Percentiles rank a stretch among this genome's conserved stretches.
phyloP scores from a whole-genome alignment of 2,113 vertebrate species.

The Cynopterus brachyotis region DNA sequence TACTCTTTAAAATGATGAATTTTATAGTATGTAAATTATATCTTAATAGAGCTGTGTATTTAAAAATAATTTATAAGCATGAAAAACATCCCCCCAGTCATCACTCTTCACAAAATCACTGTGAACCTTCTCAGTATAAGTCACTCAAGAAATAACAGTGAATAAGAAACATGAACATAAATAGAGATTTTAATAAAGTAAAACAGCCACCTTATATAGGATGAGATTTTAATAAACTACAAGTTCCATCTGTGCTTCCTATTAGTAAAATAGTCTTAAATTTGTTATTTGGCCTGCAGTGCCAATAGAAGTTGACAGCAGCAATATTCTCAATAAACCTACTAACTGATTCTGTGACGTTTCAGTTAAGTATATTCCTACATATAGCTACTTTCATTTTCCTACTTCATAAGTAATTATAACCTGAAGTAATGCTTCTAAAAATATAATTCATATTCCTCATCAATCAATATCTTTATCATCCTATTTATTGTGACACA shows the following conservation, averaged over 20 bases:
- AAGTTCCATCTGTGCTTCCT: neutral
- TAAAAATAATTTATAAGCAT: no score
- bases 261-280: neutral
- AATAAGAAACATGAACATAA: neutral
- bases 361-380: slow-evolving; percentile 1
- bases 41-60: no score
- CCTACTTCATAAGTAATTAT: slow-evolving; percentile 7
- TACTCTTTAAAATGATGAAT: neutral
- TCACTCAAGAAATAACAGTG: neutral
- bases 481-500: slow-evolving; percentile 28
- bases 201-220: neutral
- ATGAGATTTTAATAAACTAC: slow-evolving; percentile 5
- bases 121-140: neutral
- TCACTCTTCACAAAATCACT: neutral
- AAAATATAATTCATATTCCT: neutral
- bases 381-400: neutral
- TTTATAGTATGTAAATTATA: neutral
- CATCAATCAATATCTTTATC: neutral
- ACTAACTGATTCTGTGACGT: slow-evolving; percentile 4
- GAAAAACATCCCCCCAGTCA: neutral
- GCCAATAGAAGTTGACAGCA: neutral
- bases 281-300: neutral
- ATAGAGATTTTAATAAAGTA: neutral
- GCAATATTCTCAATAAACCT: neutral
- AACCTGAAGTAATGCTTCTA: neutral